Evolutionary conservation across 2,888 invertebrate genomes (phyloP).

Genomic region (Lycia hirtaria): DNA sequence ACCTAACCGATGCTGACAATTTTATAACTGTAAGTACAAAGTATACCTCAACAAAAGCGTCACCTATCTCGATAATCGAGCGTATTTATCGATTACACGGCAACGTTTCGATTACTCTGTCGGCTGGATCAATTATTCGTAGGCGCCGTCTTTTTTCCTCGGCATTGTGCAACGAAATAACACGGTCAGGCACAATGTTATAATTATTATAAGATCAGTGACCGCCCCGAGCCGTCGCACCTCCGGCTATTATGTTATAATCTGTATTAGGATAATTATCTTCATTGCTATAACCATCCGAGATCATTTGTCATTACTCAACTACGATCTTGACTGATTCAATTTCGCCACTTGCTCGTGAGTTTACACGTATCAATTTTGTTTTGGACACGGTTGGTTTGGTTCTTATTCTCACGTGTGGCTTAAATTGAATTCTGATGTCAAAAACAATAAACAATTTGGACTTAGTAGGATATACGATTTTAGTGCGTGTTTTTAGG

Average conservation of each 20-base stretch:
- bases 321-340: constrained; percentile 36
- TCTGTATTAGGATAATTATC: constrained; percentile 61
- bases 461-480: too few species aligned
- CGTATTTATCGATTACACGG: constrained; percentile 52
- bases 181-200: constrained; percentile 56
- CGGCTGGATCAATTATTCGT: constrained; percentile 50
- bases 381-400: background rate
- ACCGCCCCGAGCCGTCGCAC: constrained; percentile 66
- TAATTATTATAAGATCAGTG: constrained; percentile 63
- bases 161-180: constrained; percentile 66
- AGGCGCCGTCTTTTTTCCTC: constrained; percentile 43
- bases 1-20: background rate
- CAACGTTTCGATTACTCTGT: constrained; percentile 35
- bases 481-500: too few species aligned
- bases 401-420: too few species aligned
- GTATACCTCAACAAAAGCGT: background rate
- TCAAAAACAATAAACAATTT: too few species aligned
- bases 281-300: constrained; percentile 52
- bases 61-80: constrained; percentile 29
- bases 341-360: constrained; percentile 34
- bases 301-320: constrained; percentile 49
- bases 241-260: constrained; percentile 60
- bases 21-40: background rate
- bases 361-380: constrained; percentile 28
- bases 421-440: background rate